Base-by-base conservation (phyloP, 2,797 vertebrate genomes). In the Poeciliopsis presidionis region DNA sequence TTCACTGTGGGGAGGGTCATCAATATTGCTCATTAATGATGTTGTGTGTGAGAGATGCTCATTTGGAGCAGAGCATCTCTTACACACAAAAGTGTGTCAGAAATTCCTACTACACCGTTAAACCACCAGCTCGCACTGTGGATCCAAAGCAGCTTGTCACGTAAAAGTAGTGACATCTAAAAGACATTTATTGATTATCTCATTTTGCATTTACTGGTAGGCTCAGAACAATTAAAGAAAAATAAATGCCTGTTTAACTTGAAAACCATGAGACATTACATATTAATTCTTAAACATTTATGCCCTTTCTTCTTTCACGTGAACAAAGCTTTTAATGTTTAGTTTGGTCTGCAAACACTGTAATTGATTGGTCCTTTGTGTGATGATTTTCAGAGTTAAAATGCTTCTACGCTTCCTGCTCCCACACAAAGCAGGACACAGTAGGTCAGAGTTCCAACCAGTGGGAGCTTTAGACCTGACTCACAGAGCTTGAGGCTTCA, bases 371-470 rank as follows among this genome's bases (percentile, higher is more conserved):
- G 76, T 90, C 93, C 90, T 93, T 88, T 90, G 84, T 91, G 92
- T 92, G 94, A 94, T 94, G 93, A 84, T 91, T 94, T 80, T 87
- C 89, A 81, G 88, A 94, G 91, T 89, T 92, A 91, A 91, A 95
- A 86, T 47, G 65, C 90, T 87, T 91, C 90, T 90, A 89, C 86
- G 90, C 87, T 95, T 95, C 93, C 93, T 93, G 85, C 86, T 90
- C 91, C 82, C 82, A 83, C 90, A 87, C 69, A 73, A 78, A 82
- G 83, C 77, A 75, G 88, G 90, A 86, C 91, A 73, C 79, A 78
- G 88, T 16, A 75, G 92, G 91, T 90, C 84, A 85, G 84, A 87
- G 87, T 84, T 93, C 88, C 88, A 90, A 87, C 88, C 93, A 92
- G 91, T 92, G 84, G 86, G 91, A 95, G 88, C 87, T 82, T 67